These are phyloP conservation scores for Beroe forskalii DNA, from an alignment of 37 sponge, comb jelly and placozoan genomes.

Conservation along the genomic window DNA sequence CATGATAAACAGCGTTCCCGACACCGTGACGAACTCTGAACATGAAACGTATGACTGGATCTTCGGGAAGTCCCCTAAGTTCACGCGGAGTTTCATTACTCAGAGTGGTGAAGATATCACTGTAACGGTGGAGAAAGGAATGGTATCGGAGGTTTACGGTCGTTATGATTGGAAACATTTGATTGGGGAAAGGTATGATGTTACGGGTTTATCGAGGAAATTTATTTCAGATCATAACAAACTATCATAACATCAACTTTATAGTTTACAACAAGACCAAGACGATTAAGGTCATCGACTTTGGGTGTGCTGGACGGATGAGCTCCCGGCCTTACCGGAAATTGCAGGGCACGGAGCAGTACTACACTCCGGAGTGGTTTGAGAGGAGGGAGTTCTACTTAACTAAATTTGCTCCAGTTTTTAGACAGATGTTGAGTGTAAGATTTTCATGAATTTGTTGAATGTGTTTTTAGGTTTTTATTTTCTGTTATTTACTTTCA, in stretches of 20 bases:
- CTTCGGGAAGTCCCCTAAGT: conserved; percentile 44
- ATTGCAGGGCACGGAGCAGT: neutral
- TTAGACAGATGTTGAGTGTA: too few species aligned
- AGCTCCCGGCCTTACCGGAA: neutral
- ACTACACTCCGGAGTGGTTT: conserved; percentile 45
- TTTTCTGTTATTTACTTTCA: too few species aligned
- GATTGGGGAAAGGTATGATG: conserved; percentile 15
- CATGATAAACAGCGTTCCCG: neutral
- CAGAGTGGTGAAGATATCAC: neutral
- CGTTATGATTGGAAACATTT: neutral
- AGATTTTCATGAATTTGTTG: too few species aligned
- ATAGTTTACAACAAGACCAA: neutral
- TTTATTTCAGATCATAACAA: too few species aligned
- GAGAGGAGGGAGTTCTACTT: conserved; percentile 23
- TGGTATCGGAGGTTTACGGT: neutral
- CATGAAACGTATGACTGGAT: conserved; percentile 44
- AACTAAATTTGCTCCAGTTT: too few species aligned
- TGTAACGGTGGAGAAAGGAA: conserved; percentile 8
- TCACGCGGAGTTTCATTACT: neutral
- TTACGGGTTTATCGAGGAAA: too few species aligned
- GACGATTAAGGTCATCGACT: neutral
- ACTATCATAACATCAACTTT: too few species aligned
- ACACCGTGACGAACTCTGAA: neutral
- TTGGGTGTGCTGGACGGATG: neutral
- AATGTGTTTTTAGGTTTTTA: too few species aligned